phyloP scores from a whole-genome alignment of 1,140 invertebrate species.

The Zophobas atratus region DNA sequence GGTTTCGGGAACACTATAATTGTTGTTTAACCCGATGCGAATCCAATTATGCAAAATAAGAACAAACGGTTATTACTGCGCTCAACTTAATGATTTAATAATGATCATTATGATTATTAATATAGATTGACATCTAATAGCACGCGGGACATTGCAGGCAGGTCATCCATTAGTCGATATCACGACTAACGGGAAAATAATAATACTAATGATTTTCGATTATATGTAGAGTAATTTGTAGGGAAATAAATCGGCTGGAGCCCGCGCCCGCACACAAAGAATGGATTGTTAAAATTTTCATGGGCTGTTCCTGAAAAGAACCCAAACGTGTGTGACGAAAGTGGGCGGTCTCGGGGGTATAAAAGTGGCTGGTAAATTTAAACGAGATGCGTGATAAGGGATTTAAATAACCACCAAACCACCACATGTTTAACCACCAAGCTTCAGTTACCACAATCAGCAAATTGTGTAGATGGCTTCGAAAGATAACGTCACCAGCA shows the following conservation, averaged over 20 bases:
- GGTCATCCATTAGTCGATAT: slow-evolving; percentile 20
- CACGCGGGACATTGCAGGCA: slow-evolving; percentile 4
- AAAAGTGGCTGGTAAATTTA: slow-evolving; percentile 42
- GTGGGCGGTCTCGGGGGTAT: slow-evolving; percentile 24
- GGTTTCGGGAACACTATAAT: slow-evolving; percentile 2
- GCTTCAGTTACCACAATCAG: slow-evolving; percentile 2
- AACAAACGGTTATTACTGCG: slow-evolving; percentile 17
- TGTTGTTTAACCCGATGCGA: slow-evolving; percentile 13
- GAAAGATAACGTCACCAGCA: background rate
- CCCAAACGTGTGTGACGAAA: slow-evolving; percentile 35
- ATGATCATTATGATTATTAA: slow-evolving; percentile 27
- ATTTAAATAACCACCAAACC: slow-evolving; percentile 28
- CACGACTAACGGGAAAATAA: slow-evolving; percentile 31
- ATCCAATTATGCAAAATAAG: slow-evolving; percentile 23
- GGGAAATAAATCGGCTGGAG: slow-evolving; percentile 1
- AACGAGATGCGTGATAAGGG: slow-evolving; percentile 42
- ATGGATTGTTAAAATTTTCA: slow-evolving; percentile 28
- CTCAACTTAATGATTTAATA: background rate
- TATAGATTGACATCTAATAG: slow-evolving; percentile 33
- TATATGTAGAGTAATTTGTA: slow-evolving; percentile 16
- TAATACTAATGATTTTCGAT: slow-evolving; percentile 28
- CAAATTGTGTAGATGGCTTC: background rate
- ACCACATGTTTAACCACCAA: background rate
- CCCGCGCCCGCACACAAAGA: background rate
- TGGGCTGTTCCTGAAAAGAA: slow-evolving; percentile 26